Evolutionary conservation across 1,140 invertebrate species (phyloP).

Genomic region (Papilio aristodemus): DNA sequence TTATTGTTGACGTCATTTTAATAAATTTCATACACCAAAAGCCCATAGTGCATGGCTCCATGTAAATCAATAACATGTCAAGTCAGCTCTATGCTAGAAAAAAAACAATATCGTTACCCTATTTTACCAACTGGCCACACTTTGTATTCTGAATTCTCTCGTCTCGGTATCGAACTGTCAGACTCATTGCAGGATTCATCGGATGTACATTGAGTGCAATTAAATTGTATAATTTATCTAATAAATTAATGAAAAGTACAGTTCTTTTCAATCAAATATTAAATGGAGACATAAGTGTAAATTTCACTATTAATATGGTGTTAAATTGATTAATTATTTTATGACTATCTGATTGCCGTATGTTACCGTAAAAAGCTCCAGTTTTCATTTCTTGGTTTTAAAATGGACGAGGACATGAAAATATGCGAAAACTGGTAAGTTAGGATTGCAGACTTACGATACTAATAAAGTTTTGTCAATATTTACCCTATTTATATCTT

Average conservation of each 20-base stretch:
- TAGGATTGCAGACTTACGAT: conserved; percentile 5
- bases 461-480: conserved; percentile 54
- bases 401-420: conserved; percentile 52
- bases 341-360: background rate
- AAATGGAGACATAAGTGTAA: background rate
- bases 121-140: conserved; percentile 13
- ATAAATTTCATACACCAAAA: too few relatives aligned
- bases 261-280: background rate
- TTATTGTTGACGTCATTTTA: too few relatives aligned
- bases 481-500: conserved; percentile 59
- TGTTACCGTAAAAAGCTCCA: background rate
- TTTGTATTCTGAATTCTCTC: background rate
- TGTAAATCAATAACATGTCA: too few relatives aligned
- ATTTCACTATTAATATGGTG: background rate
- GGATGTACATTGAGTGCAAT: background rate
- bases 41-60: too few relatives aligned
- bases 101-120: too few relatives aligned
- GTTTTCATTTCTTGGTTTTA: conserved; percentile 9
- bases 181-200: conserved; percentile 37
- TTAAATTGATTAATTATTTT: background rate
- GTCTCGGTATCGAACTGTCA: background rate
- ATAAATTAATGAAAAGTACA: background rate
- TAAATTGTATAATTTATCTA: conserved; percentile 9
- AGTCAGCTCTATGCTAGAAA: too few relatives aligned
- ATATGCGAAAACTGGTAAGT: conserved; percentile 57